Conservation (phyloP, 2,888 invertebrate genomes). For the Entomobrya proxima region DNA sequence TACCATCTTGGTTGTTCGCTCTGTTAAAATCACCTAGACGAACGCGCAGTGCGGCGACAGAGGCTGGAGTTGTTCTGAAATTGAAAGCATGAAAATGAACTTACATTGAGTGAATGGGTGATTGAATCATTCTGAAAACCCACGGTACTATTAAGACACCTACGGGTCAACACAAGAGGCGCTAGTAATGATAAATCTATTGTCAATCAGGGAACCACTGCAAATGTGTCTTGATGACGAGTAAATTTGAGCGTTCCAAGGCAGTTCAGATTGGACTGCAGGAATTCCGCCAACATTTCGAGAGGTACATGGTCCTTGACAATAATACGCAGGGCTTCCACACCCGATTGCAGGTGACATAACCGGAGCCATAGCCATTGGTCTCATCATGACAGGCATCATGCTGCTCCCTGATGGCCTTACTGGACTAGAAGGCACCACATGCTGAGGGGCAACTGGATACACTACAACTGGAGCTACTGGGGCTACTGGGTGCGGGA, state of each 20-base stretch:
- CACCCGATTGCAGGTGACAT: conserved; percentile 8
- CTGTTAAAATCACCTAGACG: conserved; percentile 91
- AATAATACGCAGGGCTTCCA: conserved; percentile 63
- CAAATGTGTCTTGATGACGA: conserved; percentile 92
- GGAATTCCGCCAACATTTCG: conserved; percentile 63
- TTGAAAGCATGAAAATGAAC: no score
- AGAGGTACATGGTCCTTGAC: conserved; percentile 60
- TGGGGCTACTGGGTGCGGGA: conserved; percentile 51
- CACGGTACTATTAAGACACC: no score
- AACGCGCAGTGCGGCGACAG: conserved; percentile 87
- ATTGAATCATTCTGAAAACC: not conserved
- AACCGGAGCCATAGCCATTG: not conserved
- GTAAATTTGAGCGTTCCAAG: conserved; percentile 68
- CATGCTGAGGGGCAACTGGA: conserved; percentile 16
- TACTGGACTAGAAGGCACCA: conserved; percentile 18
- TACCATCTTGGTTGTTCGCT: conserved; percentile 84
- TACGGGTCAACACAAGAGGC: conserved; percentile 94
- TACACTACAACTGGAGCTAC: conserved; percentile 17
- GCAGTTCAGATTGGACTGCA: conserved; percentile 64
- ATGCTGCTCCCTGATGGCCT: not conserved
- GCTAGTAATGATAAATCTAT: conserved; percentile 87
- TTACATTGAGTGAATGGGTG: no score
- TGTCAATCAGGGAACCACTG: conserved; percentile 90
- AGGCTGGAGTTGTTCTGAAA: conserved; percentile 61
- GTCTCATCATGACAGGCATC: not conserved